A percentile compares a stretch with the other conserved stretches of the same genome.
Conservation (phyloP, 2,797 vertebrate species). For the Cirrhinus molitorella region DNA sequence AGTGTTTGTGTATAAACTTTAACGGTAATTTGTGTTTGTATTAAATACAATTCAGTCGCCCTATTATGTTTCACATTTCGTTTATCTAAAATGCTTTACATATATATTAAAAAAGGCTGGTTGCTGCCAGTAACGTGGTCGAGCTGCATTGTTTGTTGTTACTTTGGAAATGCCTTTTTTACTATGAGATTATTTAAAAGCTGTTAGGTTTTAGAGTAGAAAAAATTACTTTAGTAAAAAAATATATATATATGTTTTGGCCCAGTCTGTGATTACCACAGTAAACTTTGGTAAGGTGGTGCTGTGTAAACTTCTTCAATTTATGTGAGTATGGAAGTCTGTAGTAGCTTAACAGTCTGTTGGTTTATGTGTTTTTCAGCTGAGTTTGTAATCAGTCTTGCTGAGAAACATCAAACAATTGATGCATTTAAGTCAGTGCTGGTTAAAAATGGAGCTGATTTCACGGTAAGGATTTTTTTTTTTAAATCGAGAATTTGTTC, state of each 20-base stretch:
- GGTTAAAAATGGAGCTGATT: conserved; percentile 95
- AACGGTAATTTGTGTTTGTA: neutral
- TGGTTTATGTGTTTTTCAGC: conserved; percentile 75
- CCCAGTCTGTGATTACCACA: neutral
- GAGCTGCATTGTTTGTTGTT: neutral
- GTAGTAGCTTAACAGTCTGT: neutral
- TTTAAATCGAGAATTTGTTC: too few species aligned
- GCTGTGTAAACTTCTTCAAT: too few species aligned
- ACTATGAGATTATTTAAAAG: neutral
- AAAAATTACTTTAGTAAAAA: neutral
- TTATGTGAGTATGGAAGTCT: too few species aligned
- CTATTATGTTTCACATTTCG: neutral
- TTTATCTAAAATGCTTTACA: neutral
- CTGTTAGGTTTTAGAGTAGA: neutral
- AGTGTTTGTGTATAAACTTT: neutral
- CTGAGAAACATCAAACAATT: conserved; percentile 89
- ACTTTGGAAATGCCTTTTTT: neutral
- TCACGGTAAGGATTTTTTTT: conserved; percentile 83
- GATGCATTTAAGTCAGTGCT: conserved; percentile 90
- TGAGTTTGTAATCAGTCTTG: conserved; percentile 94
- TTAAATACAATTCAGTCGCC: neutral
- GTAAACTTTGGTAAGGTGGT: neutral
- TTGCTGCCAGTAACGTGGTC: neutral
- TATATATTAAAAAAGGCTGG: neutral
- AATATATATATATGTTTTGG: neutral